Conservation (phyloP, 2,888 invertebrate genomes). For the Drosophila percnosoma region DNA sequence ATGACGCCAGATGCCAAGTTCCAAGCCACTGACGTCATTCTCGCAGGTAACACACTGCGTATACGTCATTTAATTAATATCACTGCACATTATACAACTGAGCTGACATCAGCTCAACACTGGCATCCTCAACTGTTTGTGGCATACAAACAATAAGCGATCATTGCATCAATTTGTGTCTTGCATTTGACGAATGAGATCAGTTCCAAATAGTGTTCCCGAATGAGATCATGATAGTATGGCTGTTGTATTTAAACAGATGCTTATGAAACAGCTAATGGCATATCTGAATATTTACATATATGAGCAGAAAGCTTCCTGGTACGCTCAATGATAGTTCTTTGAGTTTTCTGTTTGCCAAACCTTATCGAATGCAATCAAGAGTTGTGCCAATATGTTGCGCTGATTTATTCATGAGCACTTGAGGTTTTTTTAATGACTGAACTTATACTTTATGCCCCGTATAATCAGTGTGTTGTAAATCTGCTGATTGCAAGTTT, state of each 20-base stretch:
- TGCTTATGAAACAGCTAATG: slow-evolving; percentile 13
- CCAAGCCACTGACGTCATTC: slow-evolving; percentile 61
- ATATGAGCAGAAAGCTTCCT: background rate
- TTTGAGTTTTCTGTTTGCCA: slow-evolving; percentile 2
- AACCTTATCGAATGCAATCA: background rate
- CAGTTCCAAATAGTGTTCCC: background rate
- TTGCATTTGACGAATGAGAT: slow-evolving; percentile 14
- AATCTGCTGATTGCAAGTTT: background rate
- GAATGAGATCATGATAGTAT: slow-evolving; percentile 25
- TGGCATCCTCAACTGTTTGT: background rate
- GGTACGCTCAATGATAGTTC: no score
- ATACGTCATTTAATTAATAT: slow-evolving; percentile 46
- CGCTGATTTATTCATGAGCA: background rate
- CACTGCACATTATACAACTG: background rate
- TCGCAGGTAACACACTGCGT: slow-evolving; percentile 38
- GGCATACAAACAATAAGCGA: background rate
- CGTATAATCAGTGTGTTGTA: background rate
- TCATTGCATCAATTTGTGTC: slow-evolving; percentile 2
- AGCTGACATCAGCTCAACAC: slow-evolving; percentile 42
- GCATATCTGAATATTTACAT: slow-evolving; percentile 5
- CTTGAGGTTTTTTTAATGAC: background rate
- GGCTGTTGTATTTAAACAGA: background rate
- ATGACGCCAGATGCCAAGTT: slow-evolving; percentile 45
- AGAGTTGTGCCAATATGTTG: background rate
- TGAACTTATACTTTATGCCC: background rate